Conservation (phyloP, 2,888 invertebrate species). For the Chromoteleia sp. region DNA sequence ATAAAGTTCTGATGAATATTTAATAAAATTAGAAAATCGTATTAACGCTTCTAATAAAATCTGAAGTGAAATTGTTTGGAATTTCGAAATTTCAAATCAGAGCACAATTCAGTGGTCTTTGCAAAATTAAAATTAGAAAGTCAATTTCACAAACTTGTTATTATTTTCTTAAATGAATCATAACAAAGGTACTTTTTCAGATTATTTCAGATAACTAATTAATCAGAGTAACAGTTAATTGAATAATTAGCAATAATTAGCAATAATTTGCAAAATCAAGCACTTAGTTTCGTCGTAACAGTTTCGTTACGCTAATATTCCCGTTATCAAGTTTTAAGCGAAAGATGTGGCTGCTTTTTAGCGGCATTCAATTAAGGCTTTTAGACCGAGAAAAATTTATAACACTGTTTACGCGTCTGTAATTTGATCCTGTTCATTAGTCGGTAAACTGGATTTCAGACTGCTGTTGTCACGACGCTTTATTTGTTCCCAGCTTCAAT, state of each 20-base stretch:
- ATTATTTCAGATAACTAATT: slow-evolving; percentile 1
- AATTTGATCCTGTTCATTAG: slow-evolving; percentile 73
- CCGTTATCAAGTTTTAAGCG: slow-evolving; percentile 29
- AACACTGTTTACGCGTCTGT: slow-evolving; percentile 78
- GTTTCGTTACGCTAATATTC: slow-evolving; percentile 13
- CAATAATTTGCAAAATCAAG: slow-evolving; percentile 1
- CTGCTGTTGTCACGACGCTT: slow-evolving; percentile 24
- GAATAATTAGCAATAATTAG: neutral
- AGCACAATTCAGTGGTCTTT: slow-evolving; percentile 7
- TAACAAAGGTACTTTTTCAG: neutral
- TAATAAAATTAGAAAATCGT: too few species aligned
- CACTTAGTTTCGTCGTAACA: too few species aligned
- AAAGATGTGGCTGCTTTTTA: slow-evolving; percentile 23
- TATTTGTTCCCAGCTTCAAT: slow-evolving; percentile 46
- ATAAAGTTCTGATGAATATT: too few species aligned
- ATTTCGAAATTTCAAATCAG: too few species aligned
- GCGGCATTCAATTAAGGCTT: slow-evolving; percentile 75
- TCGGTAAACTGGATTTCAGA: slow-evolving; percentile 57
- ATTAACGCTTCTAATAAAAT: too few species aligned
- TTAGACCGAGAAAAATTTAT: slow-evolving; percentile 77
- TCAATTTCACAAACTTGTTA: slow-evolving; percentile 2
- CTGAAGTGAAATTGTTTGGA: too few species aligned
- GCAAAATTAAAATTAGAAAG: neutral
- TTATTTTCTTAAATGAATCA: neutral
- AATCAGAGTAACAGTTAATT: neutral